Percentiles rank a stretch among this genome's conserved stretches.
phyloP scores from a whole-genome alignment of 2,113 vertebrate species.

The Hepsetus odoe region DNA sequence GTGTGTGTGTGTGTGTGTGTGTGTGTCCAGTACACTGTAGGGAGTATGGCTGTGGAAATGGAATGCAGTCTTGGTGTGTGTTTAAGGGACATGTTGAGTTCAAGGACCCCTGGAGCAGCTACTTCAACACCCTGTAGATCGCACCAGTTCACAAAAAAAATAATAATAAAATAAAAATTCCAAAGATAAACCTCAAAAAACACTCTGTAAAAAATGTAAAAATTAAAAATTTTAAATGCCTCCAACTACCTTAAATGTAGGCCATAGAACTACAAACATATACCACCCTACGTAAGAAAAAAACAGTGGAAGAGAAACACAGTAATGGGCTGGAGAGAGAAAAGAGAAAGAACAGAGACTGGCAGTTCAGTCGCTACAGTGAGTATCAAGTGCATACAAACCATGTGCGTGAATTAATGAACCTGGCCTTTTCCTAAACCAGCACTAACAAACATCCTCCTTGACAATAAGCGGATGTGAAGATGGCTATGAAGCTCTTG shows the following conservation, averaged over 20 bases:
- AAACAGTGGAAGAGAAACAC: not conserved
- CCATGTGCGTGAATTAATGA: constrained; percentile 17
- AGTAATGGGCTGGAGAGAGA: not conserved
- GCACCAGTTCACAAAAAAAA: constrained; percentile 7
- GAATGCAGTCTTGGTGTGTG: constrained; percentile 38
- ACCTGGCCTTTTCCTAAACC: constrained; percentile 28
- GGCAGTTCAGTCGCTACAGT: not conserved
- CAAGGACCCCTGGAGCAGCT: constrained; percentile 42
- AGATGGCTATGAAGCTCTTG: not conserved
- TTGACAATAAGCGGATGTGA: constrained; percentile 31
- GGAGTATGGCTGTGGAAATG: constrained; percentile 35
- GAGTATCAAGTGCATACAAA: constrained; percentile 17
- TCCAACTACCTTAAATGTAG: no score
- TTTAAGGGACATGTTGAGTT: constrained; percentile 40
- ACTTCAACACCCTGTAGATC: constrained; percentile 15
- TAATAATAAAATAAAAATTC: not conserved
- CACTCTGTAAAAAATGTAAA: not conserved
- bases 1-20: constrained; percentile 35
- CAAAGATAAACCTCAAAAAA: not conserved
- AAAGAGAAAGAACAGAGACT: constrained; percentile 21
- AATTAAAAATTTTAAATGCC: not conserved
- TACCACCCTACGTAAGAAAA: not conserved
- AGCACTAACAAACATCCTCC: constrained; percentile 14
- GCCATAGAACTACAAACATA: not conserved
- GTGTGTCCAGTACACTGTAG: constrained; percentile 33